A percentile compares a stretch with the other conserved stretches of the same genome.
Conservation (phyloP, 2,113 vertebrate species). For the Natator depressus region DNA sequence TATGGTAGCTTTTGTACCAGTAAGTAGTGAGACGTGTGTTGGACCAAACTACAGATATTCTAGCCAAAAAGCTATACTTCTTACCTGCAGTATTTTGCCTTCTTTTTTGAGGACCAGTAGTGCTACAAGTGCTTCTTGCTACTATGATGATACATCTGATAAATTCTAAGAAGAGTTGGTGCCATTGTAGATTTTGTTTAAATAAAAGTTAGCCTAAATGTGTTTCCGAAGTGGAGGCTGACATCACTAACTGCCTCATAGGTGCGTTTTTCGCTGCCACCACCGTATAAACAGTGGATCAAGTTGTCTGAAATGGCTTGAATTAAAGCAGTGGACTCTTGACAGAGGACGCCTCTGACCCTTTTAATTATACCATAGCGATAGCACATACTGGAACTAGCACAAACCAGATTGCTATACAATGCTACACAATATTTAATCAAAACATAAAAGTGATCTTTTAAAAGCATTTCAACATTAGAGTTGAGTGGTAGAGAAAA, state of each 20-base stretch:
- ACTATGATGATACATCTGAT: background rate
- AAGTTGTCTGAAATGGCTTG: background rate
- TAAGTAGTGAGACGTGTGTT: background rate
- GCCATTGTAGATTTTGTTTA: rapidly evolving
- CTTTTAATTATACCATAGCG: background rate
- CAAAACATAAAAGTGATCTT: background rate
- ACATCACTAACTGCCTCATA: background rate
- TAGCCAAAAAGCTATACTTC: background rate
- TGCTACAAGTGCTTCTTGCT: background rate
- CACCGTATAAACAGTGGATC: background rate
- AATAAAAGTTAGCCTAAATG: background rate
- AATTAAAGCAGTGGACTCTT: background rate
- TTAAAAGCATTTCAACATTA: background rate
- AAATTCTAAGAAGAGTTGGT: background rate
- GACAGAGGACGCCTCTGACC: background rate
- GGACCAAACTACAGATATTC: background rate
- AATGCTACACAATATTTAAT: background rate
- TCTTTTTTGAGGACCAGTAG: background rate
- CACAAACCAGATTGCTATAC: background rate
- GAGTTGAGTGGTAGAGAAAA: background rate
- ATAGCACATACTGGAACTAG: background rate
- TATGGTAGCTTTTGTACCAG: background rate
- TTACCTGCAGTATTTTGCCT: background rate
- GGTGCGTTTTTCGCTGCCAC: rapidly evolving
- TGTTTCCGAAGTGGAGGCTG: background rate